Percentiles rank a stretch among this genome's conserved stretches.
Conservation (phyloP, 2,888 invertebrate genomes). For the Clistopyga incitator region DNA sequence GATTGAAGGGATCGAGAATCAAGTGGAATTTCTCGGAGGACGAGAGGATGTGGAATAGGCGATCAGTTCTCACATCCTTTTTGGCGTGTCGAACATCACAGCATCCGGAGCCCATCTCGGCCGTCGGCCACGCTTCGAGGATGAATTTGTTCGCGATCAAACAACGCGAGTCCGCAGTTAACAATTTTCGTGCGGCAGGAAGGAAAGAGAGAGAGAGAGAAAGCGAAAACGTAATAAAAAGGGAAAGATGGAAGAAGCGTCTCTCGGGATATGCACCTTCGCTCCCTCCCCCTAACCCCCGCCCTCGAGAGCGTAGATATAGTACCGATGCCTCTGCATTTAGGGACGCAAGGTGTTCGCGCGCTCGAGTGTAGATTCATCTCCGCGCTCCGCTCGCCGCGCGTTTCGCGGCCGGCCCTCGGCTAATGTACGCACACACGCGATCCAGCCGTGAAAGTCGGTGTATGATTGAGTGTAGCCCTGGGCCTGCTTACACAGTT, state of each 20-base stretch:
- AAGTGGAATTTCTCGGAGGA: slow-evolving; percentile 20
- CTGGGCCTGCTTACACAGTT: slow-evolving; percentile 71
- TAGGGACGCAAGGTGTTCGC: slow-evolving; percentile 73
- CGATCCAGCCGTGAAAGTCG: slow-evolving; percentile 68
- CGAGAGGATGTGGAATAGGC: slow-evolving; percentile 41
- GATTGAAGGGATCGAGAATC: slow-evolving; percentile 4
- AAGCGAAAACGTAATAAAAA: slow-evolving; percentile 40
- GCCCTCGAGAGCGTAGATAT: slow-evolving; percentile 35
- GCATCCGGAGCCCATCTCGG: slow-evolving; percentile 41
- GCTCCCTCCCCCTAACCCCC: background rate
- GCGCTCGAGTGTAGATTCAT: slow-evolving; percentile 59
- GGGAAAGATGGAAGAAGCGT: slow-evolving; percentile 46
- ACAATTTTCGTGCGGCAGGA: slow-evolving; percentile 73
- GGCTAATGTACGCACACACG: slow-evolving; percentile 67
- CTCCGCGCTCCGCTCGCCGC: slow-evolving; percentile 29
- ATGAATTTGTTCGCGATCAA: slow-evolving; percentile 76
- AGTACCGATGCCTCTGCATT: slow-evolving; percentile 64
- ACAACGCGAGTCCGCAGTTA: slow-evolving; percentile 72
- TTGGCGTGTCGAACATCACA: slow-evolving; percentile 29
- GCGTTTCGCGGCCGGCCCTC: slow-evolving; percentile 46
- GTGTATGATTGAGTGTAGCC: slow-evolving; percentile 73
- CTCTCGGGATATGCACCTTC: background rate
- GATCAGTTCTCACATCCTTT: slow-evolving; percentile 58
- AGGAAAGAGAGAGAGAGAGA: slow-evolving; percentile 43
- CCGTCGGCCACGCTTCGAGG: slow-evolving; percentile 71